Conservation (phyloP, 2,797 vertebrate genomes). For the Leptatherina wallacei region DNA sequence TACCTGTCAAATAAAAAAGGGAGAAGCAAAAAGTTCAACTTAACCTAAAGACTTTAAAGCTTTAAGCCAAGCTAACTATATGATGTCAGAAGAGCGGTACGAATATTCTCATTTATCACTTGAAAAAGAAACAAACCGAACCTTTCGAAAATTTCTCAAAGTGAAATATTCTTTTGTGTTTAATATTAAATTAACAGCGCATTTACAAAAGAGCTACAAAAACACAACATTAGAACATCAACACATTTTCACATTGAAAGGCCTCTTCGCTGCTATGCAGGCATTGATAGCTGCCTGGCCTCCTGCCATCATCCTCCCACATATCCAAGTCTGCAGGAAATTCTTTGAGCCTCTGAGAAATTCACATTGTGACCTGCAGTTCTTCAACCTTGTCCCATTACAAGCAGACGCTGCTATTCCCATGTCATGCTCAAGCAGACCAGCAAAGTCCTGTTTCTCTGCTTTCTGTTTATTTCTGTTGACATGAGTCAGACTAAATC, state of each 20-base stretch:
- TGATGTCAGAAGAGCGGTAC: background rate
- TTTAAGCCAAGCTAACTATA: background rate
- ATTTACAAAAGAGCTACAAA: background rate
- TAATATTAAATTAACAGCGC: background rate
- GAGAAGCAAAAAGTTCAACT: background rate
- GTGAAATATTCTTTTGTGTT: background rate
- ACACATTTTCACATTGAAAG: background rate
- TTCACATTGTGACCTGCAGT: conserved; percentile 62
- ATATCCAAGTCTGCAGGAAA: conserved; percentile 49
- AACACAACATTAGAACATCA: background rate
- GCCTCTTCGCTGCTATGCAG: background rate
- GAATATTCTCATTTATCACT: background rate
- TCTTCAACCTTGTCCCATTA: conserved; percentile 40
- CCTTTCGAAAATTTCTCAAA: background rate
- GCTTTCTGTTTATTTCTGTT: conserved; percentile 58
- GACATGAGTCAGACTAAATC: conserved; percentile 34
- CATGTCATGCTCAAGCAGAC: conserved; percentile 49
- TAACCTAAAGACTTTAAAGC: background rate
- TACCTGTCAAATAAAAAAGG: background rate
- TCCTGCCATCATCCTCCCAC: conserved; percentile 48
- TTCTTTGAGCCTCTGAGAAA: conserved; percentile 69
- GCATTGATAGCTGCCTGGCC: conserved; percentile 28
- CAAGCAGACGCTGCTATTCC: conserved; percentile 47
- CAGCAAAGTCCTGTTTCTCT: conserved; percentile 10
- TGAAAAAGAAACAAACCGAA: background rate